Evolutionary conservation across 2,888 invertebrate species (phyloP), one percentile per base, ranked within the genome.

Genomic region (Brenthis daphne): DNA sequence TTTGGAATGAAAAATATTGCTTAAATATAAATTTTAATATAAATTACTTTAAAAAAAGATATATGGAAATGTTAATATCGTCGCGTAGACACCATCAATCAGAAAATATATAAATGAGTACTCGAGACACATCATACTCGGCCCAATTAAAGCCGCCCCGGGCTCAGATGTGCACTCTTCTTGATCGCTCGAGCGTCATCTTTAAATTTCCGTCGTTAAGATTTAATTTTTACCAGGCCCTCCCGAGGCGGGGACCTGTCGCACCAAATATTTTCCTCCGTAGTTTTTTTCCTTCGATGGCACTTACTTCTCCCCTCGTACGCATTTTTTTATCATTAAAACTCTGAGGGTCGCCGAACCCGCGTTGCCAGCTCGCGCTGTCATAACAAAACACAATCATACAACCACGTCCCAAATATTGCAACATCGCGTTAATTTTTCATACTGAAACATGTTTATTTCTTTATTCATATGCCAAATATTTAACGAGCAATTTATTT

Each of bases 291-390:
- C 91, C 89, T 90, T 88, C 89, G 88, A 91, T 90, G 90, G 91
- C 92, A 92, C 92, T 92, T 91, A 91, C 88, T 80, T 85, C 86
- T 85, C 90, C 92, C 90, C 89, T 88, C 84, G 88, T 88, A 91
- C 92, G 92, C 92, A 90, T 92, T 92, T 92, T 92, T 92, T 92
- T 92, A 92, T 92, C 92, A 92, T 92, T 92, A 92, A 92, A 92
- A 92, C 89, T 80, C 88, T 83, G 89, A 89, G 92, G 92, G 92
- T 91, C 92, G 92, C 82, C 90, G 91, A 91, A 92, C 92, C 80
- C 89, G 79, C 87, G 87, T 87, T 87, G 86, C 89, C 88, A 86
- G 83, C 89, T 82, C 86, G 83, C 89, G 84, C 85, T 92, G 92
- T 92, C 92, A 92, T 92, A 92, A 92, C 91, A 92, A 88, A 87